phyloP scores from a whole-genome alignment of 1,140 invertebrate genomes.

The Achroia grisella region DNA sequence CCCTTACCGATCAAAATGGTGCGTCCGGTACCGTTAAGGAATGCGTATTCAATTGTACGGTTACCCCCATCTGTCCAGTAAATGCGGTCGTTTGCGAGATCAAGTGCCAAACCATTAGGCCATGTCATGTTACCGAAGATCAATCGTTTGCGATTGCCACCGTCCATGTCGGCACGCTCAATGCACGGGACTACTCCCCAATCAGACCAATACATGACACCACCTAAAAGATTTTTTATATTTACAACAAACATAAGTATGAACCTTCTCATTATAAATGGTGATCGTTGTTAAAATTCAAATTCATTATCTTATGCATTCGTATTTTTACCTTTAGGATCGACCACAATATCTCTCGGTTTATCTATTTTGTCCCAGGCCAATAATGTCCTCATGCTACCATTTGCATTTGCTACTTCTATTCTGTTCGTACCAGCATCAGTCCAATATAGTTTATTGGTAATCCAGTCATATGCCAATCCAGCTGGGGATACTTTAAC shows the following conservation, averaged over 20 bases:
- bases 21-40: slow-evolving; percentile 85
- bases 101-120: slow-evolving; percentile 89
- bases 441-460: slow-evolving; percentile 92
- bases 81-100: slow-evolving; percentile 79
- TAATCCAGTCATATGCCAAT: slow-evolving; percentile 90
- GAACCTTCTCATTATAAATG: too few species aligned
- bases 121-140: slow-evolving; percentile 83
- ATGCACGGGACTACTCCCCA: slow-evolving; percentile 89
- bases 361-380: slow-evolving; percentile 88
- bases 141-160: slow-evolving; percentile 78
- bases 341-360: slow-evolving; percentile 88
- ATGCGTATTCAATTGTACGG: slow-evolving; percentile 87
- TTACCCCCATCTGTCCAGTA: slow-evolving; percentile 90
- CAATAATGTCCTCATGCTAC: slow-evolving; percentile 82
- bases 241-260: too few species aligned
- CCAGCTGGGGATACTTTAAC: slow-evolving; percentile 80
- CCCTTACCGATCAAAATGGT: slow-evolving; percentile 79
- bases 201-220: slow-evolving; percentile 92
- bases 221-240: slow-evolving; percentile 61
- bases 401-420: slow-evolving; percentile 87
- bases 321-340: slow-evolving; percentile 78
- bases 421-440: slow-evolving; percentile 87
- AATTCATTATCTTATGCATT: too few species aligned
- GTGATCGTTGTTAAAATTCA: too few species aligned
- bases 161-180: slow-evolving; percentile 92